Percentiles rank a stretch among this genome's conserved stretches.
Conservation (phyloP, 1,140 invertebrate species). For the Pseudomyrmex flavicornis region DNA sequence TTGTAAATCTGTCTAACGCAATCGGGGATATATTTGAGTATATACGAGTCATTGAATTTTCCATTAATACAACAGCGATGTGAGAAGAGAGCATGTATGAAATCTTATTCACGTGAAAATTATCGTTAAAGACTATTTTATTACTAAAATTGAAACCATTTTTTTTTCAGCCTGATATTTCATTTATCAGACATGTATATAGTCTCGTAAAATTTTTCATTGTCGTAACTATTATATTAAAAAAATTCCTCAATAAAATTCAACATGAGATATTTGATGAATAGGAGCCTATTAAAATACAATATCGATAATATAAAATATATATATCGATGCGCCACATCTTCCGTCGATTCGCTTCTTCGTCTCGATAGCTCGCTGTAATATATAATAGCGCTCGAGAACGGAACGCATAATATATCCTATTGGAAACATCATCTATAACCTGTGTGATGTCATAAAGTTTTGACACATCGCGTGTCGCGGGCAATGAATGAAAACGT, state of each 20-base stretch:
- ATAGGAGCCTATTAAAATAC: too few species aligned
- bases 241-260: background rate
- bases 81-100: background rate
- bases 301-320: too few species aligned
- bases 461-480: background rate
- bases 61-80: background rate
- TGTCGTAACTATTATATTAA: background rate
- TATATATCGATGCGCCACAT: too few species aligned
- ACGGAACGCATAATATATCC: background rate
- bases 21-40: background rate
- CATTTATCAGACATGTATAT: background rate
- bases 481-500: conserved; percentile 15
- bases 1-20: conserved; percentile 14
- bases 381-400: background rate
- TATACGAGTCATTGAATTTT: background rate
- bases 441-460: background rate
- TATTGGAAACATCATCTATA: background rate
- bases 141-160: background rate
- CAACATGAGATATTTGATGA: too few species aligned
- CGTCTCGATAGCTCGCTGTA: background rate
- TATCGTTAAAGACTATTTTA: background rate
- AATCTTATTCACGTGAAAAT: background rate
- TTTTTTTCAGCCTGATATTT: background rate
- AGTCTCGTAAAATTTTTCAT: background rate
- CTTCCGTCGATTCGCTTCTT: background rate